Evolutionary conservation across 2,113 vertebrate genomes (phyloP), one percentile per base, ranked within the genome.

Genomic region (Leptobrachium ailaonicum): DNA sequence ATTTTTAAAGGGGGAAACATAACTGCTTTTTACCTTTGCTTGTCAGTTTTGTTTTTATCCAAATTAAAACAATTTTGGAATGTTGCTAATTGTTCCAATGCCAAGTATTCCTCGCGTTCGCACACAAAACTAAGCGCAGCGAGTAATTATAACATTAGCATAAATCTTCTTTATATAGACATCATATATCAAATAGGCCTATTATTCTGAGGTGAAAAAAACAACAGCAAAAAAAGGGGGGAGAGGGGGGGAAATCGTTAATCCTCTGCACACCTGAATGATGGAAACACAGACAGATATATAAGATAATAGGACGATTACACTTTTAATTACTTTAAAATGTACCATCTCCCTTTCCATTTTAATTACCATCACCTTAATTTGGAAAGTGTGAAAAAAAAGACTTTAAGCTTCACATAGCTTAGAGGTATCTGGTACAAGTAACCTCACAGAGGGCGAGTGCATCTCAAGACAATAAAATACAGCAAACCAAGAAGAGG

Each of bases 71-170:
- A 44, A 73, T 80, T 80, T 73, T 74, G 60, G 64, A 41, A 32
- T 45, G 40, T 43, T 5, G 20, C 54, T 62, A 81, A 81, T 40
- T 58, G 58, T 41, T 41, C 66, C 66, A 42, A 54, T 47, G 50
- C 40, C 74, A 68, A 60, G 50, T 50, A 43, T 41, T 47, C 60
- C 11, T 68, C 64, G 68, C 71, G 67, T 74, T 73, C 73, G 20
- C 20, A 56, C 50, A 41, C n/a, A 56, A 80, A 63, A 80, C 66
- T 12, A 32, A 44, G 53, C 60, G 71, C 45, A 66, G 73, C 53
- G 45, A 74, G 71, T 74, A 80, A 80, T 80, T 80, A 80, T 73
- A 42, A 60, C 43, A 74, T 80, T 80, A 74, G 78, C 78, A 80
- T 74, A 74, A 72, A 73, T 45, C 70, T 73, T 66, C 73, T 32